Base-by-base conservation (phyloP, 2,113 vertebrate species). In the Thamnophis sirtalis region DNA sequence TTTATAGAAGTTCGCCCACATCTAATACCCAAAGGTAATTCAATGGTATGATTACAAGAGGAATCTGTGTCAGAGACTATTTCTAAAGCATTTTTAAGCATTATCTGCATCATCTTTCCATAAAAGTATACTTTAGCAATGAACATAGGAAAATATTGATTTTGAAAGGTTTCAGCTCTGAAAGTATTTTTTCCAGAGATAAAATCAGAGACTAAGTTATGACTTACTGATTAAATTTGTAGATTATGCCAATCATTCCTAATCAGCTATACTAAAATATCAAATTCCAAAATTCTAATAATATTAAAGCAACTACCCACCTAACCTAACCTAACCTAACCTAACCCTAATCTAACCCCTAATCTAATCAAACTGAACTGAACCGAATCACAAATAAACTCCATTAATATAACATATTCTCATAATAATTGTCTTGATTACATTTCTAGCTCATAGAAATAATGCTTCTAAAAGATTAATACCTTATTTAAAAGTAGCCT, bases 171-270 rank as follows among this genome's bases (percentile, higher is more conserved):
- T 68, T 95, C 96, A 93, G 3, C 89, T 89, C 89, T 92, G 93
- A 90, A 96, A 95, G 60, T 94, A 94, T 96, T 97, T 97, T n/a
- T 96, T 97, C 96, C 95, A 49, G 88, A 96, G 96, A 95, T 94
- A 94, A 96, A 97, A 95, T 95, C 94, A 96, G 95, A 88, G 96
- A 96, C 96, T 96, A 95, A 93, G 85, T 19, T 95, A 92, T 93
- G 86, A 90, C 11, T 88, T 9, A 26, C 22, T 92, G 84, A 24
- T 0, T 88, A 90, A 90, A 87, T 86, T 88, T 0, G 0, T 17
- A 94, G 91, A 63, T 68, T 63, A 56, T 68, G 49, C 73, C 89
- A 54, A 1, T 85, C 93, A 95, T 92, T 10, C 22, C 88, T 63
- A 56, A 50, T 90, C 24, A 87, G n/a, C 0, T 43, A 94, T 60